phyloP scores from a whole-genome alignment of 2,113 vertebrate species.

The Lampris incognitus region DNA sequence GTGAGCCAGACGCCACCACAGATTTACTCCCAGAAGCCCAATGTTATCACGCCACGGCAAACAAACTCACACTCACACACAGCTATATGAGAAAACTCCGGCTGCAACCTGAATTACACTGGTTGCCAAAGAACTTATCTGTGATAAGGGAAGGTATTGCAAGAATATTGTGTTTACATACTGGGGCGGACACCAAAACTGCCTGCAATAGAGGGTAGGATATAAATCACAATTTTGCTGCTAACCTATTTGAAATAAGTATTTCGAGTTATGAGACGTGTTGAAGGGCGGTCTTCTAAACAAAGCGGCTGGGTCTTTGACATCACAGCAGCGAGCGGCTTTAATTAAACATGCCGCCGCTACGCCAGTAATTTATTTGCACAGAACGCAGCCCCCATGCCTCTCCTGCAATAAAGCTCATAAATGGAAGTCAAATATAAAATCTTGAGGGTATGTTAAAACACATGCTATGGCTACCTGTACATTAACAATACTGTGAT shows the following conservation, averaged over 20 bases:
- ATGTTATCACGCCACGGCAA: slow-evolving; percentile 66
- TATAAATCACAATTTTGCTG: slow-evolving; percentile 49
- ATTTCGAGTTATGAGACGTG: slow-evolving; percentile 18
- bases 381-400: too few relatives aligned
- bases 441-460: too few relatives aligned
- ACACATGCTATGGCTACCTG: too few relatives aligned
- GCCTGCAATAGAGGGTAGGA: slow-evolving; percentile 46
- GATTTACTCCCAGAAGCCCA: slow-evolving; percentile 59
- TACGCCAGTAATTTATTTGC: too few relatives aligned
- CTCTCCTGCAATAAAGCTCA: too few relatives aligned
- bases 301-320: slow-evolving; percentile 13
- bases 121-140: slow-evolving; percentile 57
- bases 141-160: slow-evolving; percentile 57
- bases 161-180: slow-evolving; percentile 58
- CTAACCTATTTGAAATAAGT: slow-evolving; percentile 24
- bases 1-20: slow-evolving; percentile 19
- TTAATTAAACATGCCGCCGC: too few relatives aligned
- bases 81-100: slow-evolving; percentile 25
- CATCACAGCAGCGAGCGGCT: slow-evolving; percentile 27
- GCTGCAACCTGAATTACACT: slow-evolving; percentile 64
- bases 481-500: too few relatives aligned
- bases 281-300: slow-evolving; percentile 19
- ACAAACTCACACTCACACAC: slow-evolving; percentile 33
- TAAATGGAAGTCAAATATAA: too few relatives aligned
- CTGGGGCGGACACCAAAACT: slow-evolving; percentile 46